Percentiles rank a stretch among this genome's conserved stretches.
phyloP scores from a whole-genome alignment of 2,113 vertebrate species.

The Sebastes fasciatus region DNA sequence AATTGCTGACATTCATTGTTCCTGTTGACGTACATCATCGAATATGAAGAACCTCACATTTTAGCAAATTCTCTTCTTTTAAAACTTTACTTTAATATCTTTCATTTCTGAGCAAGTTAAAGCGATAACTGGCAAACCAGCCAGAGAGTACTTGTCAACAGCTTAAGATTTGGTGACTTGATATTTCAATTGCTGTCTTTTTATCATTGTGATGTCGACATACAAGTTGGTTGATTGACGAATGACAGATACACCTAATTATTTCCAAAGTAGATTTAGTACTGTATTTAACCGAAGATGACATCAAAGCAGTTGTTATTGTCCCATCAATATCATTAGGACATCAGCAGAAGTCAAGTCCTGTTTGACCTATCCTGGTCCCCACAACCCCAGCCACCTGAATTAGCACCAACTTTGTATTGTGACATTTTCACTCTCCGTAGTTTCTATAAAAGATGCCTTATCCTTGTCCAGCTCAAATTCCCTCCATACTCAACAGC shows the following conservation, averaged over 20 bases:
- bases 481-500: neutral
- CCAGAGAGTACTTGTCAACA: neutral
- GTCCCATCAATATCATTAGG: neutral
- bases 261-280: conserved; percentile 5
- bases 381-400: neutral
- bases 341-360: neutral
- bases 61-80: neutral
- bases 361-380: neutral
- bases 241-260: conserved; percentile 2
- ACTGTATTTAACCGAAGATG: conserved; percentile 17
- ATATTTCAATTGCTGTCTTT: neutral
- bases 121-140: neutral
- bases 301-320: too few species aligned
- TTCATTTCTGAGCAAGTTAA: neutral
- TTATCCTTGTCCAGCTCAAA: neutral
- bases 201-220: conserved; percentile 1
- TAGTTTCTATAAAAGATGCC: neutral
- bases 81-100: neutral
- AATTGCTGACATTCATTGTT: neutral
- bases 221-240: conserved; percentile 12
- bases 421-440: neutral
- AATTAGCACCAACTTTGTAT: neutral
- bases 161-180: neutral
- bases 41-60: neutral
- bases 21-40: neutral